Base-by-base conservation (phyloP, 2,113 vertebrate species). In the Notothenia coriiceps region DNA sequence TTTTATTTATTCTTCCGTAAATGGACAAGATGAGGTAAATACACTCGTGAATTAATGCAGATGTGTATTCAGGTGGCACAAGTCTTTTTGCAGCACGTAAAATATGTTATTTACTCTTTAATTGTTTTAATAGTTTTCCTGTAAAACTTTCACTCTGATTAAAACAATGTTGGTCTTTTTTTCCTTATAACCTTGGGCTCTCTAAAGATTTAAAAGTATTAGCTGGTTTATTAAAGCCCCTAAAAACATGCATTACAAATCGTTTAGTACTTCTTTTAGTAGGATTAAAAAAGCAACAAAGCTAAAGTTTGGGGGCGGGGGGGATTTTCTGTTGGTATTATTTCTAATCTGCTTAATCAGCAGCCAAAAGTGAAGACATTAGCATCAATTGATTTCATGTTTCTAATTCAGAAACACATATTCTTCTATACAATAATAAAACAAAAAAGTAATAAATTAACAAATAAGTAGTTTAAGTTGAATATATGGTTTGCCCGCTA, bases 1-100 rank as follows among this genome's bases (percentile, higher is more conserved):
- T 70, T 66, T 74, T 49, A 71, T 70, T 69, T 62, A 49, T 15
- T 74, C 33, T 63, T 2, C 43, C 29, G 22, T n/a, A 66, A 74
- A 66, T 17, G 20, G 18, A 86, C 8, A 63, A 44, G 54, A 12
- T 33, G 43, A 60, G 22, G 55, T 68, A 69, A 75, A 56, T 54
- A 46, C 5, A 46, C 25, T 13, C 15, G 18, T 64, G 14, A 79
- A 52, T 60, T 20, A 22, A 17, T 54, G 33, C 13, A 60, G 20
- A 29, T 9, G 1, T 71, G 6, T 78, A 62, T 70, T 46, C 1
- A 70, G 6, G 35, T 40, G 35, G 35, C 35, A 40, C 35, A 40
- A 6, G 9, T 14, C 1, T 61, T 60, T 67, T 35, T 47, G 12
- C 18, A 29, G 29, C n/a, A 57, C 3, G 29, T 6, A 52, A 35